phyloP scores from a whole-genome alignment of 23 tunicate species.

The Botrylloides violaceus region DNA sequence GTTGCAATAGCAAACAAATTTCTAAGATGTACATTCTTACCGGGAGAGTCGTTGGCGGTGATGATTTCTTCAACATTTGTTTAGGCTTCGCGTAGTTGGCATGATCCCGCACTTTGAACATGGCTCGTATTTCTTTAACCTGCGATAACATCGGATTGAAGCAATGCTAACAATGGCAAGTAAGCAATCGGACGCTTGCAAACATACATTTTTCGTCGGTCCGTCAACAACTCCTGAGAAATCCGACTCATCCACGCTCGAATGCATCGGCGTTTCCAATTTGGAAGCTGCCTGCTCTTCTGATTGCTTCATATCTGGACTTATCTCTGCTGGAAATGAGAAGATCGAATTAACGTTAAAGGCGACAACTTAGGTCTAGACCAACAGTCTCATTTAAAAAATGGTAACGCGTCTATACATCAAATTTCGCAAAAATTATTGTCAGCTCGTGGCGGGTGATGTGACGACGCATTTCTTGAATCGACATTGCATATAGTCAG shows the following conservation, averaged over 20 bases:
- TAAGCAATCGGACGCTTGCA: too few relatives aligned
- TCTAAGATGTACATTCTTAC: neutral
- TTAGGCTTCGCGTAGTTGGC: constrained; percentile 74
- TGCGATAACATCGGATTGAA: constrained; percentile 9
- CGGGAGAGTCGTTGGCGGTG: neutral
- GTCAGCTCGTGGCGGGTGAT: too few relatives aligned
- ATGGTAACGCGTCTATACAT: too few relatives aligned
- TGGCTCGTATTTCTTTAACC: constrained; percentile 90
- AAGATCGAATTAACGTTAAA: too few relatives aligned
- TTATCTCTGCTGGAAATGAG: neutral
- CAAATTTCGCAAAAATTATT: too few relatives aligned
- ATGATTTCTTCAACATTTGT: constrained; percentile 2
- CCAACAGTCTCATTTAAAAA: too few relatives aligned
- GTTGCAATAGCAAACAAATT: too few relatives aligned
- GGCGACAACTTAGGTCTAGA: too few relatives aligned
- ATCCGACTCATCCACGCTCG: constrained; percentile 35
- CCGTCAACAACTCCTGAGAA: constrained; percentile 63
- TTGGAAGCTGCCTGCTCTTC: constrained; percentile 1
- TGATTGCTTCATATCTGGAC: constrained; percentile 9
- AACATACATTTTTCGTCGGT: constrained; percentile 53
- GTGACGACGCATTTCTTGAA: too few relatives aligned
- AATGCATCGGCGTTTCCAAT: constrained; percentile 5
- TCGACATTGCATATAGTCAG: too few relatives aligned
- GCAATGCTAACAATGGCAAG: too few relatives aligned
- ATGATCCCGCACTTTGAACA: constrained; percentile 71